Conservation (phyloP, 1,140 invertebrate genomes). For the Trichoplusia ni region DNA sequence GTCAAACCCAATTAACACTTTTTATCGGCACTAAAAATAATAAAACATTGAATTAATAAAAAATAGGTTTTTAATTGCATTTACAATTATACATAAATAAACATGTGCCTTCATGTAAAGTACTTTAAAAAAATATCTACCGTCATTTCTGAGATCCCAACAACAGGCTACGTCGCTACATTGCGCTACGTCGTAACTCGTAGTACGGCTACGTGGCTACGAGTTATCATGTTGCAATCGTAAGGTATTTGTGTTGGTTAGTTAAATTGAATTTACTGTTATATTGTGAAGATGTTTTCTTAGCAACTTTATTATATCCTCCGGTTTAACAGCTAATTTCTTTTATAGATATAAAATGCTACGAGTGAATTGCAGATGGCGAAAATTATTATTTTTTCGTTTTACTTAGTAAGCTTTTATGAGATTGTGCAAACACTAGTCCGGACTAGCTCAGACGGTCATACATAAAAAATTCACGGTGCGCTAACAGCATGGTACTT, state of each 20-base stretch:
- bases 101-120: not conserved
- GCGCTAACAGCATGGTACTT: not conserved
- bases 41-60: no score
- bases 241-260: not conserved
- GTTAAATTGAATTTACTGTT: not conserved
- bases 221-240: conserved; percentile 6
- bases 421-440: not conserved
- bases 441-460: not conserved
- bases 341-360: not conserved
- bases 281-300: not conserved
- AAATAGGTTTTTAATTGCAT: no score
- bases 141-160: not conserved
- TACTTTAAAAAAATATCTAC: not conserved
- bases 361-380: no score
- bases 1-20: no score
- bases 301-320: no score
- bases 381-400: not conserved
- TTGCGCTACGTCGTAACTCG: not conserved
- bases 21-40: no score
- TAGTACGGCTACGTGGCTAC: conserved; percentile 10
- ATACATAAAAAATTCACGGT: not conserved
- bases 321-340: not conserved
- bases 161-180: not conserved
- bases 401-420: not conserved
- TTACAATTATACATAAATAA: not conserved